Conservation (phyloP, 2,113 vertebrate species). For the Butastur rufipennis region DNA sequence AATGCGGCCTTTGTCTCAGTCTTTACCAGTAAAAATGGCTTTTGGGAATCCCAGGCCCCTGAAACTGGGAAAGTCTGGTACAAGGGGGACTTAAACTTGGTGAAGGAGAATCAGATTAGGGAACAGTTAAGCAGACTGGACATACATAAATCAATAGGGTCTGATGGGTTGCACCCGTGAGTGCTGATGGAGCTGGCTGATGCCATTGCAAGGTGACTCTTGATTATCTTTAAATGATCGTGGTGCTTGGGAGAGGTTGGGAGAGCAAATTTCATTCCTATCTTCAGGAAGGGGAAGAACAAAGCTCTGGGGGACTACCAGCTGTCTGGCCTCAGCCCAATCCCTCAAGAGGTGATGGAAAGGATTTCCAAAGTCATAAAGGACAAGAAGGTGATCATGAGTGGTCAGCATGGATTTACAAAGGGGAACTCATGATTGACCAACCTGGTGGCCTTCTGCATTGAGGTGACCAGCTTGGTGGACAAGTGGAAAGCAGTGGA, state of each 20-base stretch:
- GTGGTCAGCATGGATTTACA: not conserved
- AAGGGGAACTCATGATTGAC: not conserved
- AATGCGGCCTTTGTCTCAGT: not conserved
- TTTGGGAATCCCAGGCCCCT: not conserved
- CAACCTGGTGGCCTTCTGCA: not conserved
- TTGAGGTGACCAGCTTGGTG: not conserved
- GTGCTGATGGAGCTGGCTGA: not conserved
- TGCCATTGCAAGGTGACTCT: not conserved
- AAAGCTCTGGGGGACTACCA: not conserved
- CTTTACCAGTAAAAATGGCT: not conserved
- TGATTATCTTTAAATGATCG: not conserved
- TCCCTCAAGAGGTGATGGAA: not conserved
- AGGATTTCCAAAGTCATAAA: not conserved
- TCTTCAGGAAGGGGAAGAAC: not conserved
- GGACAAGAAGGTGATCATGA: not conserved
- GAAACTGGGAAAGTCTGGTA: not conserved
- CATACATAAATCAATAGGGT: not conserved
- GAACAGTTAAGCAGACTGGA: not conserved
- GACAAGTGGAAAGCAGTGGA: not conserved
- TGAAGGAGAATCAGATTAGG: not conserved
- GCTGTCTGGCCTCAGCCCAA: not conserved
- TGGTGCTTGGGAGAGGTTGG: not conserved
- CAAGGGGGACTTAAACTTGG: not conserved
- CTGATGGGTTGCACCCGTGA: not conserved
- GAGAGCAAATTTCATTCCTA: not conserved